These are phyloP conservation scores for Gavialis gangeticus DNA, from an alignment of 2,113 vertebrate genomes.

Conservation along the genomic window DNA sequence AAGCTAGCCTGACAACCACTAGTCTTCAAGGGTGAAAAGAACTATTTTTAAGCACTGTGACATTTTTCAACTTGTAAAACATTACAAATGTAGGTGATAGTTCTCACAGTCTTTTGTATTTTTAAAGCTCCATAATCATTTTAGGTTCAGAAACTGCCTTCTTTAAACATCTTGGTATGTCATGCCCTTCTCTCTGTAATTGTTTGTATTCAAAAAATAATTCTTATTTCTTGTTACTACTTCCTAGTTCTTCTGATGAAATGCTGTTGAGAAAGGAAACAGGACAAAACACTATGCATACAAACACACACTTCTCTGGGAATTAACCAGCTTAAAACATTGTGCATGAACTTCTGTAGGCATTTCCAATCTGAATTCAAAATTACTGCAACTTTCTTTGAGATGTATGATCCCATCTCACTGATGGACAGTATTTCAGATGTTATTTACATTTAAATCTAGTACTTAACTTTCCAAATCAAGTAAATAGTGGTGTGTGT, in stretches of 20 bases:
- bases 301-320: not conserved
- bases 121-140: conserved; percentile 64
- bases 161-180: conserved; percentile 58
- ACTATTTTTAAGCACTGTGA: conserved; percentile 60
- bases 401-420: not conserved
- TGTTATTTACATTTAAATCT: not conserved
- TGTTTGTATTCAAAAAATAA: conserved; percentile 44
- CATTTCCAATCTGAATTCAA: not conserved
- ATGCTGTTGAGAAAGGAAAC: not conserved
- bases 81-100: conserved; percentile 61
- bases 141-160: conserved; percentile 40
- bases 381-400: not conserved
- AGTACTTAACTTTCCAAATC: conserved; percentile 19
- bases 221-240: conserved; percentile 34
- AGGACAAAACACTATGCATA: not conserved
- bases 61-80: conserved; percentile 73
- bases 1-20: conserved; percentile 54
- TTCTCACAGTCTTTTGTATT: conserved; percentile 66
- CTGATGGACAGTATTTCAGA: not conserved
- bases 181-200: conserved; percentile 46
- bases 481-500: not conserved
- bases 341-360: conserved; percentile 10
- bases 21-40: conserved; percentile 45
- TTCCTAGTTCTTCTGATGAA: conserved; percentile 38
- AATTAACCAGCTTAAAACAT: not conserved